phyloP scores from a whole-genome alignment of 2,888 invertebrate genomes.

The Conops quadrifasciatus region DNA sequence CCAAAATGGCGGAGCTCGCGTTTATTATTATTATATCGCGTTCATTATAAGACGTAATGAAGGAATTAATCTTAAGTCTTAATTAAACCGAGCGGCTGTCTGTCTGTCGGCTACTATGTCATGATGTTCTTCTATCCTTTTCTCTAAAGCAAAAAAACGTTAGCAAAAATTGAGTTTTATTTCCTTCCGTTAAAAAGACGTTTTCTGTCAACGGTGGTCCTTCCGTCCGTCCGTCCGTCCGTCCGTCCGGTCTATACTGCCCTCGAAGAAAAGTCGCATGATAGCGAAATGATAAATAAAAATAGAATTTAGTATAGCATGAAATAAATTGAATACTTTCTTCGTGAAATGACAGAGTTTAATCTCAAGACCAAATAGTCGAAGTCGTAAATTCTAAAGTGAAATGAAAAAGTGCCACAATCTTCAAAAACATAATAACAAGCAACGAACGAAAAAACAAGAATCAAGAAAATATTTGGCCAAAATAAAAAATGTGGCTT shows the following conservation, averaged over 20 bases:
- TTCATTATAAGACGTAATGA: background rate
- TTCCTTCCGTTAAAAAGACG: too few species aligned
- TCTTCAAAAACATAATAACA: background rate
- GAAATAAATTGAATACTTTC: conserved; percentile 20
- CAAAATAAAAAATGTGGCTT: too few species aligned
- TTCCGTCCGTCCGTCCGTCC: background rate
- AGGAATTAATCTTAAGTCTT: background rate
- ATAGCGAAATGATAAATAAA: too few species aligned
- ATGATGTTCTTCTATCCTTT: too few species aligned
- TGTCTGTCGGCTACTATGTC: too few species aligned
- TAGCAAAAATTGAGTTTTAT: too few species aligned
- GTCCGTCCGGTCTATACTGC: background rate
- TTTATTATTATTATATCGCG: background rate
- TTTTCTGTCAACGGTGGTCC: too few species aligned
- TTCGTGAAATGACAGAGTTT: background rate
- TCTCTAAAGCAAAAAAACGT: too few species aligned
- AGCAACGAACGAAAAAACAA: background rate
- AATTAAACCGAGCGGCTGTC: background rate
- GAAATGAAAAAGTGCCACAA: background rate
- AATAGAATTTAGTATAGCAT: background rate
- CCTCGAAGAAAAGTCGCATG: too few species aligned
- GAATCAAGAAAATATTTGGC: background rate
- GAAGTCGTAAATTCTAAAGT: background rate
- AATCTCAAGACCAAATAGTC: background rate
- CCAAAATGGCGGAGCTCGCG: background rate